Evolutionary conservation across 2,888 invertebrate genomes (phyloP).

Genomic region (Cryptophagus acutangulus): DNA sequence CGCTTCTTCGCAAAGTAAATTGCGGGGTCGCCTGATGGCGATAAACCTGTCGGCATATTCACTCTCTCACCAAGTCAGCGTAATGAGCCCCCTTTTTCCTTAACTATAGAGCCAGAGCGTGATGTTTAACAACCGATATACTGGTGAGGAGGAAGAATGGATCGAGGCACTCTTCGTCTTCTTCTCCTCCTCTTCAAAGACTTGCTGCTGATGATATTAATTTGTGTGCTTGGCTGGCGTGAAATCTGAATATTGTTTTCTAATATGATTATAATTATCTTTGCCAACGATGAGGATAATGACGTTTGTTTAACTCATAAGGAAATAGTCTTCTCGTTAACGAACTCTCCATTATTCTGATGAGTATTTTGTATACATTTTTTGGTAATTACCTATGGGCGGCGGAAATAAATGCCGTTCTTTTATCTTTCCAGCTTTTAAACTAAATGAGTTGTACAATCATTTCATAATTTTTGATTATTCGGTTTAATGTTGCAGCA

Average conservation of each 20-base stretch:
- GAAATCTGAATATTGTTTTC: constrained; percentile 24
- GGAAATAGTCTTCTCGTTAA: constrained; percentile 2
- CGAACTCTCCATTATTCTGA: neutral
- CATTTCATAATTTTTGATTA: too few relatives aligned
- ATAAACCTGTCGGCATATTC: constrained; percentile 23
- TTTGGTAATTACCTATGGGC: too few relatives aligned
- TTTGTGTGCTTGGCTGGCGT: constrained; percentile 20
- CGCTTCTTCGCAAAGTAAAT: constrained; percentile 23
- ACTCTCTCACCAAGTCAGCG: constrained; percentile 14
- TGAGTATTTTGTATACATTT: too few relatives aligned
- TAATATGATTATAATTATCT: constrained; percentile 26
- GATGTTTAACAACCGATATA: constrained; percentile 16
- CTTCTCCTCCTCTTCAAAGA: too few relatives aligned
- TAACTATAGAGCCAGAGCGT: too few relatives aligned
- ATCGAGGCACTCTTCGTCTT: too few relatives aligned
- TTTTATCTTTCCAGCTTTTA: too few relatives aligned
- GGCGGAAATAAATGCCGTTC: too few relatives aligned
- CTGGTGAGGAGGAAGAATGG: too few relatives aligned
- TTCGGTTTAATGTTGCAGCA: too few relatives aligned
- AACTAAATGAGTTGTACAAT: too few relatives aligned
- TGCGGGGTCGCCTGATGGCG: constrained; percentile 17
- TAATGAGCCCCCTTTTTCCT: too few relatives aligned
- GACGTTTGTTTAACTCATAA: constrained; percentile 5
- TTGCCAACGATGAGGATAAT: constrained; percentile 20
- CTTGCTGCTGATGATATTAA: neutral